phyloP scores from a whole-genome alignment of 2,888 invertebrate species.

The Alcis repandata region DNA sequence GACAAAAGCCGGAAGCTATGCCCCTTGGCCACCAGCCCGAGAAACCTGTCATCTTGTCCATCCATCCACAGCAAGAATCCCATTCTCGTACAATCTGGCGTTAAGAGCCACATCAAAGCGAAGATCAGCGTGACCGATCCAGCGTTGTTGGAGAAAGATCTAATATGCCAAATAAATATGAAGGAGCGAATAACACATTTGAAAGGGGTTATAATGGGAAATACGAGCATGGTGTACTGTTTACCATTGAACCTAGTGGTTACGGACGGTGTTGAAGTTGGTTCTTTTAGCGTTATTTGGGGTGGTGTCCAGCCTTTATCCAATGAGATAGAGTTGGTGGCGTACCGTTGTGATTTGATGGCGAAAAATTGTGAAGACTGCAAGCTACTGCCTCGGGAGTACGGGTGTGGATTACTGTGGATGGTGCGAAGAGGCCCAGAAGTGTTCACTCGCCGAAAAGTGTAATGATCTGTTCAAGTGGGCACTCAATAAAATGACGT shows the following conservation, averaged over 20 bases:
- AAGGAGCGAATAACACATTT: constrained; percentile 48
- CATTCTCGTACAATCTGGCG: constrained; percentile 54
- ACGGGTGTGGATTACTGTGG: constrained; percentile 5
- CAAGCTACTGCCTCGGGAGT: not conserved
- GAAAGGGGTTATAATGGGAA: constrained; percentile 54
- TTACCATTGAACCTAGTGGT: constrained; percentile 50
- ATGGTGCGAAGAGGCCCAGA: constrained; percentile 3
- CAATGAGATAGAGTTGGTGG: constrained; percentile 52
- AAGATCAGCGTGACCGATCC: constrained; percentile 58
- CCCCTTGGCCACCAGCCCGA: constrained; percentile 34
- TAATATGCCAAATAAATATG: constrained; percentile 44
- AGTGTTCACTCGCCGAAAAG: not conserved
- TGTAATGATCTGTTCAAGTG: constrained; percentile 11
- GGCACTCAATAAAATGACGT: constrained; percentile 16
- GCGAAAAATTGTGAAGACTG: constrained; percentile 2
- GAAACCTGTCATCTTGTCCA: constrained; percentile 51
- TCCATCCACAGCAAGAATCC: constrained; percentile 53
- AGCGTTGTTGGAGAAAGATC: constrained; percentile 54
- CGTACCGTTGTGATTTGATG: constrained; percentile 51
- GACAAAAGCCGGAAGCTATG: constrained; percentile 51
- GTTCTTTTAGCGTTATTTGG: constrained; percentile 44
- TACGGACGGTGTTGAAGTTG: constrained; percentile 33
- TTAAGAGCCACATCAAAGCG: constrained; percentile 53
- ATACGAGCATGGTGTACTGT: constrained; percentile 57
- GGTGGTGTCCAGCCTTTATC: constrained; percentile 56